Evolutionary conservation across 2,888 invertebrate species (phyloP).

Genomic region (Nowickia ferox): DNA sequence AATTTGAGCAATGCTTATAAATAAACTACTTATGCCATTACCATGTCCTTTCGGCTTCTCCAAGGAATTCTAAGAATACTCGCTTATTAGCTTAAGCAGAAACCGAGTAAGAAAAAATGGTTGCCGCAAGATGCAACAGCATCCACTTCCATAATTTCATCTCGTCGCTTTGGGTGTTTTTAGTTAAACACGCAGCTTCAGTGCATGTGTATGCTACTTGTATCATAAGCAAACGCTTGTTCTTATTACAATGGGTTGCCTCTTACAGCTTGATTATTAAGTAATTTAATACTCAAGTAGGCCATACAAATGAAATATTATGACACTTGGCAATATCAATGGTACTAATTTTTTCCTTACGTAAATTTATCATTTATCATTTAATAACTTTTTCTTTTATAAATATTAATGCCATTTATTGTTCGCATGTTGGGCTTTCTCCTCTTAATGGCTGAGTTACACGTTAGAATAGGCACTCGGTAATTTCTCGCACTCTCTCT

Average conservation of each 20-base stretch:
- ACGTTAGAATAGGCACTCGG: no score
- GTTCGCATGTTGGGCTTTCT: neutral
- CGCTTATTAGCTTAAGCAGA: conserved; percentile 33
- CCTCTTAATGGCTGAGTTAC: neutral
- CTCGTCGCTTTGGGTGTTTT: neutral
- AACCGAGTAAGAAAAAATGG: conserved; percentile 20
- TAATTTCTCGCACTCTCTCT: no score
- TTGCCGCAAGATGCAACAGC: conserved; percentile 18
- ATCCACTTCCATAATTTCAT: conserved; percentile 7
- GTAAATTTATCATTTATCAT: neutral
- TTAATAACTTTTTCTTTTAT: neutral
- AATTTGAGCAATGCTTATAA: conserved; percentile 25
- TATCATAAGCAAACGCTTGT: conserved; percentile 6
- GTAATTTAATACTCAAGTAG: conserved; percentile 49
- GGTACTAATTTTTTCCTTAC: neutral
- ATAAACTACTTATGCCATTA: conserved; percentile 10
- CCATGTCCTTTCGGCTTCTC: neutral
- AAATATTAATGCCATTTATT: neutral
- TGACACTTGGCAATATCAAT: conserved; percentile 21
- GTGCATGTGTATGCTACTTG: neutral
- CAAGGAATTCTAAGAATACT: conserved; percentile 6
- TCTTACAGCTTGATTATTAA: conserved; percentile 7
- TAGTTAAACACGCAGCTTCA: conserved; percentile 1
- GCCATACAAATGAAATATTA: conserved; percentile 54
- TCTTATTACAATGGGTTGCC: conserved; percentile 5